Conservation (phyloP, 2,113 vertebrate genomes). For the Penelope pileata region DNA sequence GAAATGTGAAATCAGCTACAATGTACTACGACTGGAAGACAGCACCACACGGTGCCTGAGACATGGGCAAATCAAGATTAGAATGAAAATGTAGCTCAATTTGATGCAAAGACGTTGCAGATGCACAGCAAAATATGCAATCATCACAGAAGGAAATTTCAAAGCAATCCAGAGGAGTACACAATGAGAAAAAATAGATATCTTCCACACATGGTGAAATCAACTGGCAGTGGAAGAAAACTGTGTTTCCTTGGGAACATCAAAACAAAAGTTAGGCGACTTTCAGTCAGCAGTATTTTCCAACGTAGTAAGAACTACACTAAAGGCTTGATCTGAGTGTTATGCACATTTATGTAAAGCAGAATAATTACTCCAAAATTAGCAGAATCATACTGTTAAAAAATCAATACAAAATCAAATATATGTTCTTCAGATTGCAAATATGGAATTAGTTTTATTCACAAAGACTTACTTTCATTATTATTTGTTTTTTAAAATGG, state of each 20-base stretch:
- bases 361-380: background rate
- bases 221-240: conserved; percentile 30
- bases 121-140: conserved; percentile 20
- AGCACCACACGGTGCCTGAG: background rate
- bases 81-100: background rate
- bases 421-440: background rate
- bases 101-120: background rate
- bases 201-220: conserved; percentile 41
- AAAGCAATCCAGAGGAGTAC: conserved; percentile 11
- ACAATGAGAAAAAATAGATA: conserved; percentile 26
- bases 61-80: background rate
- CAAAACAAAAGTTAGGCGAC: conserved; percentile 62
- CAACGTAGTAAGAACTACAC: background rate
- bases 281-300: conserved; percentile 50
- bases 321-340: background rate
- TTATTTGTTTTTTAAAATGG: background rate
- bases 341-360: background rate
- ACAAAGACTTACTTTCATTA: background rate
- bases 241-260: conserved; percentile 58
- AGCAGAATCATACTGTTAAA: background rate
- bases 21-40: background rate
- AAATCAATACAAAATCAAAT: background rate
- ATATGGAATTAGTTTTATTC: background rate
- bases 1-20: conserved; percentile 26
- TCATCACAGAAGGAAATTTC: conserved; percentile 1